Evolutionary conservation across 2,888 invertebrate genomes (phyloP), one percentile per base, ranked within the genome.

Genomic region (Protophormia terraenovae): DNA sequence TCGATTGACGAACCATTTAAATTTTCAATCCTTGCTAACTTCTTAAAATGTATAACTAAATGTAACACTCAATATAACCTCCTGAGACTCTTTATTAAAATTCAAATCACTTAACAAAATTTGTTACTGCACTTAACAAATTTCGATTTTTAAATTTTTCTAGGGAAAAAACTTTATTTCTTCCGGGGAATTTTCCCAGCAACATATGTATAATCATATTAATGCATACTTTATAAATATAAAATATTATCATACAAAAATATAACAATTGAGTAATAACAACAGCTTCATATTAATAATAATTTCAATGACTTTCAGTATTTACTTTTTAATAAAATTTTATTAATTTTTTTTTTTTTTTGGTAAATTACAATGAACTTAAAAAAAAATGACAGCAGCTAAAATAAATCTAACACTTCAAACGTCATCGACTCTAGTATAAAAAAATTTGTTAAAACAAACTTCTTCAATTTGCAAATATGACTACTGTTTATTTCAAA

Each of bases 221-320:
- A 32, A 7, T 32, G n/a, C n/a, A n/a, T n/a, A n/a, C n/a, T n/a
- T n/a, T n/a, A n/a, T n/a, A n/a, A n/a, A n/a, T n/a, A n/a, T n/a
- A n/a, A n/a, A n/a, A n/a, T n/a, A n/a, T n/a, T n/a, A n/a, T n/a
- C n/a, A n/a, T n/a, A n/a, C n/a, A n/a, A n/a, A n/a, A n/a, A n/a
- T n/a, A n/a, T n/a, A 50, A 22, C 50, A 12, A 22, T 50, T 53
- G 14, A 53, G 53, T 53, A 24, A 53, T 24, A 53, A 24, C 12
- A 27, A 10, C 12, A 8, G n/a, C n/a, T 4, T 27, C 14, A 5
- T 24, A 27, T 14, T 6, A 53, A 24, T 1, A 24, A 53, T 53
- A 24, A 53, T 19, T 16, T 41, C 73, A 64, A 75, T 75, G 62
- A 75, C 64, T 64, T 64, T 38, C 41, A 64, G 24, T 64, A 64